Conservation (phyloP, 2,797 vertebrate genomes). For the Sandelia bainsii region DNA sequence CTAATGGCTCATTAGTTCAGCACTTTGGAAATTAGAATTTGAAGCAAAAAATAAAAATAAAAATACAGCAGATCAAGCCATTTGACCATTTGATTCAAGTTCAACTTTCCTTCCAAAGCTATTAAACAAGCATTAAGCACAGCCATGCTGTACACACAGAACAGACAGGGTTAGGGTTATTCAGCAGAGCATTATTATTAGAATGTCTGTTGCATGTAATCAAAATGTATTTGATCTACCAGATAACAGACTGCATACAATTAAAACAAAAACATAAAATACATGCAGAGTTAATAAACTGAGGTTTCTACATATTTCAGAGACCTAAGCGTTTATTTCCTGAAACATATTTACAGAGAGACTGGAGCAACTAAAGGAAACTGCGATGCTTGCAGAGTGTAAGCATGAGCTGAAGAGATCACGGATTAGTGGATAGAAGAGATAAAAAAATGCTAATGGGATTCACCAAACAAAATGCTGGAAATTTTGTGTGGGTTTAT, state of each 20-base stretch:
- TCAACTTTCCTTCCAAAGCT: not conserved
- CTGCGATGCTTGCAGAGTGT: not conserved
- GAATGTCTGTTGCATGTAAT: conserved; percentile 22
- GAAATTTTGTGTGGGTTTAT: conserved; percentile 18
- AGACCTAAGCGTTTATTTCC: too few species aligned
- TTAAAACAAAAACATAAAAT: not conserved
- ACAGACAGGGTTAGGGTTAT: not conserved
- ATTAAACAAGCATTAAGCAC: not conserved
- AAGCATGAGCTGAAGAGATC: conserved; percentile 20
- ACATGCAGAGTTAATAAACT: not conserved
- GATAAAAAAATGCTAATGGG: conserved; percentile 41
- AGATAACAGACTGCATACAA: not conserved
- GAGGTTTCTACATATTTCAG: too few species aligned
- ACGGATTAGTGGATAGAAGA: conserved; percentile 24
- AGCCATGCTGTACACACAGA: conserved; percentile 6
- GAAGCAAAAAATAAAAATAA: rapidly evolving
- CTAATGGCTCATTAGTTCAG: conserved; percentile 46
- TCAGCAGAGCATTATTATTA: conserved; percentile 19
- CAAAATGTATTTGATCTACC: conserved; percentile 1
- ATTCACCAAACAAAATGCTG: conserved; percentile 38
- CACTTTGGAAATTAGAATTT: conserved; percentile 18
- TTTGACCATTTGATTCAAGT: not conserved
- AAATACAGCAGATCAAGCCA: not conserved
- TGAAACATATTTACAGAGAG: conserved; percentile 7
- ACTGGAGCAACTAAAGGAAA: not conserved